Base-by-base conservation (phyloP, 1,140 invertebrate genomes). In the Ceratina australensis region DNA sequence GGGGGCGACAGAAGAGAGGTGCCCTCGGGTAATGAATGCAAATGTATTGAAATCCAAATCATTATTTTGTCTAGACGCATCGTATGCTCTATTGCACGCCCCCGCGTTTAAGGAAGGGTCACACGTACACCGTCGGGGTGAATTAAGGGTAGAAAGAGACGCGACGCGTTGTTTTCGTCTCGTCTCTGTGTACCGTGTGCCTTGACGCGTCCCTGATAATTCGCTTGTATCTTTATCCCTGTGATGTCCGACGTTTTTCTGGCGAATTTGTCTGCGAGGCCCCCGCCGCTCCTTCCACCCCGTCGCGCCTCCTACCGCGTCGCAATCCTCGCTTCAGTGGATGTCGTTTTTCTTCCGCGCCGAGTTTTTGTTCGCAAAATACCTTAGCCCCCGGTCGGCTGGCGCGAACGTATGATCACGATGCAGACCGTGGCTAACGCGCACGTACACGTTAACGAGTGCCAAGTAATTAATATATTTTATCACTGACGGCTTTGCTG, bases 11-110 rank as follows among this genome's bases (percentile, higher is more conserved):
- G 59, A 26, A 65, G 61, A 67, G 73, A 63, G 50, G 61, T 76
- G 64, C 64, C 79, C 78, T 26, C 59, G 68, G 72, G 33, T 83
- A 90, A 89, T 88, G 80, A 89, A 90, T 91, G 89, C 88, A 91
- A 91, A 91, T 90, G 87, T 89, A 90, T 89, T 85, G 88, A 91
- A 91, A 90, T 90, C 83, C 87, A 87, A 89, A 91, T 91, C 86
- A 91, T 91, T 91, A 91, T 91, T 91, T 91, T 89, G 90, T 91
- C 90, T 91, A 91, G 90, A 91, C 90, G 83, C 89, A 88, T 90
- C 86, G 84, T 85, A 85, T 87, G 88, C 84, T 85, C 86, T 87
- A 90, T 90, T 88, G 88, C 87, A 85, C 80, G 84, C 86, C 79
- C 73, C 71, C 67, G 60, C 78, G 77, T 67, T 72, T 49, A 72